Conservation (phyloP, 2,797 vertebrate genomes). For the Arctocebus calabarensis region DNA sequence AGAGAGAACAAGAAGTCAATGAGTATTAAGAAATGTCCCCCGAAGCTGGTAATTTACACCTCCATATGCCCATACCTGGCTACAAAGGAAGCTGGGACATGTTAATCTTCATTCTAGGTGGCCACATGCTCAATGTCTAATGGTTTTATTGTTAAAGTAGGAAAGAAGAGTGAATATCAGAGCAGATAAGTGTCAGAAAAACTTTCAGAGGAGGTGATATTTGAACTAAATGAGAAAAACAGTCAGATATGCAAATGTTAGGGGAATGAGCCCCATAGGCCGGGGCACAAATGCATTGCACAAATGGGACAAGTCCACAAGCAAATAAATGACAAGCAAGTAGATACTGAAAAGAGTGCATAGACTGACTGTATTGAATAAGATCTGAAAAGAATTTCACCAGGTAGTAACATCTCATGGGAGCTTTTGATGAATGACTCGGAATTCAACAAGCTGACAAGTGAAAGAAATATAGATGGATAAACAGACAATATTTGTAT, state of each 20-base stretch:
- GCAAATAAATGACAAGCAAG: not conserved
- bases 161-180: not conserved
- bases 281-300: not conserved
- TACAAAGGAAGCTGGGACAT: conserved; percentile 44
- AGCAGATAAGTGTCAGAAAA: not conserved
- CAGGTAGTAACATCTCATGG: not conserved
- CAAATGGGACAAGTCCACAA: not conserved
- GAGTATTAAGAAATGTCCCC: not conserved
- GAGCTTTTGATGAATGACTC: not conserved
- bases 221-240: not conserved
- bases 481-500: not conserved
- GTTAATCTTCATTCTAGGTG: not conserved
- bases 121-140: not conserved
- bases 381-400: not conserved
- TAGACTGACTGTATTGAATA: not conserved
- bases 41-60: not conserved
- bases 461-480: not conserved
- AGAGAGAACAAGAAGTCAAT: not conserved
- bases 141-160: not conserved
- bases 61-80: not conserved
- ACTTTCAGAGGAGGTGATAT: not conserved
- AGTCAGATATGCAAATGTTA: not conserved
- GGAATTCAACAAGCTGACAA: not conserved
- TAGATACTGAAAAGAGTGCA: not conserved
- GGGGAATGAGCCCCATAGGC: not conserved